Evolutionary conservation across 2,888 invertebrate genomes (phyloP), one percentile per base, ranked within the genome.

Genomic region (Agrotis ipsilon): DNA sequence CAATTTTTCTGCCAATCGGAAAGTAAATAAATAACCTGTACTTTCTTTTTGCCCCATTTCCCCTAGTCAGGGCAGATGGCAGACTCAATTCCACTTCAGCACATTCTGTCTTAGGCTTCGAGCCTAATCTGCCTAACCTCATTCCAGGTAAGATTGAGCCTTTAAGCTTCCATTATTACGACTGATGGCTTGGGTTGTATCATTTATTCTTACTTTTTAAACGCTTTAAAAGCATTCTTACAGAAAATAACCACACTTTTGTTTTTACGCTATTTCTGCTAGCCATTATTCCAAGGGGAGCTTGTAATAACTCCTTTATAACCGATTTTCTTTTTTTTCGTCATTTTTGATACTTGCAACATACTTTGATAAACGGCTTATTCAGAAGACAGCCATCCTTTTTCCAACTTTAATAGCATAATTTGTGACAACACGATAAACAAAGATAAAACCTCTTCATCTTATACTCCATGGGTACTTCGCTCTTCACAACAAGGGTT

Each of bases 51-150:
- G 43, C 51, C 55, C 62, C 24, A 48, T 76, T 70, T 81, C 63
- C 71, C 77, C 77, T 76, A 71, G 77, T 71, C 45, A 57, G 77
- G 71, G 49, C 71, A 67, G 81, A 81, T 71, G 66, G 66, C 62
- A 70, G 59, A 24, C 62, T 24, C 69, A 69, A 69, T 69, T 59
- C 69, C 59, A 51, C 76, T 48, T 51, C 77, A 60, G 55, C 66
- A 18, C 24, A 52, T 70, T 67, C 63, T 63, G 48, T 81, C 32
- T 19, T 59, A 60, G 78, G 70, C 66, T 63, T 62, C 51, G 69
- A 69, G 69, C 77, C 77, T 77, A 76, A 73, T 77, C 45, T 75
- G 51, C 48, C 70, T 70, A 75, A 63, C 32, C 70, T 70, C 43
- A 60, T 65, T 52, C 76, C 70, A 80, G 78, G 77, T 74, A 80